Conservation (phyloP, 2,797 vertebrate genomes). For the Propithecus perrieri region DNA sequence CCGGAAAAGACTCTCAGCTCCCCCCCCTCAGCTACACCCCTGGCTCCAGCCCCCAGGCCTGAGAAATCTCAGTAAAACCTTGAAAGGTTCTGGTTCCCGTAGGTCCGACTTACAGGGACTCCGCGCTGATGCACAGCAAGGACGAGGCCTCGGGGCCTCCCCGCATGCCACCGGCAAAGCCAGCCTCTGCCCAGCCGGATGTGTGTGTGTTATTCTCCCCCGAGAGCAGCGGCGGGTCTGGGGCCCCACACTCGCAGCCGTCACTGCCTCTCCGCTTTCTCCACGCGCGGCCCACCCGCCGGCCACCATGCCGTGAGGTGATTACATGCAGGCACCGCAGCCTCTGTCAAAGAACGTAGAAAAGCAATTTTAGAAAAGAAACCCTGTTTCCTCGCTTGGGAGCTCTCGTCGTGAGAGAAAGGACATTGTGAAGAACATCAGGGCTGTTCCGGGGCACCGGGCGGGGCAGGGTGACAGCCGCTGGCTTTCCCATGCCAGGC, state of each 20-base stretch:
- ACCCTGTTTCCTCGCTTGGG: background rate
- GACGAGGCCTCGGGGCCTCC: background rate
- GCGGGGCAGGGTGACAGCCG: rapidly evolving
- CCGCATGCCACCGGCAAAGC: rapidly evolving
- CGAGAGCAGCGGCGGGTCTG: rapidly evolving
- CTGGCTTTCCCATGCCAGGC: background rate
- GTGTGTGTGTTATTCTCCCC: background rate
- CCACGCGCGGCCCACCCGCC: background rate
- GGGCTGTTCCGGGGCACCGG: background rate
- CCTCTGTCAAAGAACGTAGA: background rate
- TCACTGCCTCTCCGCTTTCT: background rate
- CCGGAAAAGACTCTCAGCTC: background rate
- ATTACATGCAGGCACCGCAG: background rate
- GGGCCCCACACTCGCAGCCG: background rate
- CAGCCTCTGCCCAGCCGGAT: rapidly evolving
- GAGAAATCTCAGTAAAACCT: background rate
- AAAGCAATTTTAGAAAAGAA: conserved; percentile 58
- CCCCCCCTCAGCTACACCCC: background rate
- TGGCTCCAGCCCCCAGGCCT: background rate
- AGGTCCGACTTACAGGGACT: background rate
- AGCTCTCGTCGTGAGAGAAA: background rate
- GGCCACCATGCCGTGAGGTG: background rate
- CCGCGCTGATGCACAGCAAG: rapidly evolving
- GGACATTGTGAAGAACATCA: background rate
- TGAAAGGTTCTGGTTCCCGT: background rate